Conservation (phyloP, 2,113 vertebrate genomes). For the Brachirus orientalis region DNA sequence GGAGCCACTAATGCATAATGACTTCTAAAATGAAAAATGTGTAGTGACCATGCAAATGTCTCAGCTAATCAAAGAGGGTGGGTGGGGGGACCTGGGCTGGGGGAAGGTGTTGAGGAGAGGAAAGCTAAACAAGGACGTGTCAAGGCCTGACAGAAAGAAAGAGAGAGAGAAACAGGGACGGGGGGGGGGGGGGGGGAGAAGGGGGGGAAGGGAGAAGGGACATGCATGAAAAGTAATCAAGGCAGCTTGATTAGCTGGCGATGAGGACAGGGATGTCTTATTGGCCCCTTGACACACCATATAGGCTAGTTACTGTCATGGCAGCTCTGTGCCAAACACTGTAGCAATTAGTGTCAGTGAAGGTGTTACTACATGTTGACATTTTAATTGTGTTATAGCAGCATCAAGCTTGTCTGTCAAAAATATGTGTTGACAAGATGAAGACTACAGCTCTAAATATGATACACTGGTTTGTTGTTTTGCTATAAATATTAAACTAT, state of each 20-base stretch:
- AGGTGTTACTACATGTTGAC: conserved; percentile 57
- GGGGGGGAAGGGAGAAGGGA: conserved; percentile 51
- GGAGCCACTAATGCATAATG: conserved; percentile 99
- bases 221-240: conserved; percentile 99
- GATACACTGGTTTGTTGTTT: neutral
- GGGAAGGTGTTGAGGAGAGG: conserved; percentile 82
- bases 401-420: conserved; percentile 8
- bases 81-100: conserved; percentile 56
- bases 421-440: conserved; percentile 21
- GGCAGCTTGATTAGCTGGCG: conserved; percentile 95
- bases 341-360: conserved; percentile 62
- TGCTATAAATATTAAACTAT: neutral
- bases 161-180: conserved; percentile 65
- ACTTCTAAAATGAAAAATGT: conserved; percentile 99
- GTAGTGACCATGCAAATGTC: conserved; percentile 99
- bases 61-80: conserved; percentile 99
- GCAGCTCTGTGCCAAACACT: conserved; percentile 56
- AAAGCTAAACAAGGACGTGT: conserved; percentile 99
- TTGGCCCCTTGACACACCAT: conserved; percentile 87
- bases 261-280: conserved; percentile 90
- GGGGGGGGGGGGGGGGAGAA: conserved; percentile 59
- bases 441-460: neutral
- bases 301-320: conserved; percentile 69
- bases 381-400: conserved; percentile 48
- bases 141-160: conserved; percentile 89